Evolutionary conservation across 1,140 invertebrate genomes (phyloP), one percentile per base, ranked within the genome.

Genomic region (Rhopalosiphum maidis): DNA sequence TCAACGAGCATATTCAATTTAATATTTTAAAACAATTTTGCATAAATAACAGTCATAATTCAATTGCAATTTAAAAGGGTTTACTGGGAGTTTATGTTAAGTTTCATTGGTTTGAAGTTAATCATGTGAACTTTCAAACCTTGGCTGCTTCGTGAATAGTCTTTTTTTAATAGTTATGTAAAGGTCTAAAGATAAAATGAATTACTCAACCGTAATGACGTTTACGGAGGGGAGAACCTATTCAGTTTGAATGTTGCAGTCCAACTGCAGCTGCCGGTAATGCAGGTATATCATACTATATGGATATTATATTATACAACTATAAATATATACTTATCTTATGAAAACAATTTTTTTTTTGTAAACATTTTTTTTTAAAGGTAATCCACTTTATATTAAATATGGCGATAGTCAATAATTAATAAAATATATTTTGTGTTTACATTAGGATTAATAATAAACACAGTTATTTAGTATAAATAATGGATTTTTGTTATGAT

Each of bases 101-200:
- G 22, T 83, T 83, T 23, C 77, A 23, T 41, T 83, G 37, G 37
- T 85, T 83, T 83, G 8, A 37, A 83, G 37, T 37, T 37, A 22
- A 37, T 83, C 35, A 23, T 83, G 82, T 83, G 9, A 18, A 83
- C 22, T 23, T 41, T 77, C 60, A 77, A 77, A 77, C 60, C 82
- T 85, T 43, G 15, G 22, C n/a, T 37, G 35, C 48, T 89, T 54
- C n/a, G 18, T 30, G 30, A 15, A 89, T 89, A 87, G 8, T 1
- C n/a, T 15, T 54, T 54, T 88, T 55, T 55, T 25, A 25, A 35
- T 41, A 55, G 35, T 55, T 89, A 55, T 18, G 35, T 37, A 89
- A 89, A 55, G 88, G 22, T 89, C 25, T 18, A 54, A 89, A 21
- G 48, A 89, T 55, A 41, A 89, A 89, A 55, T 55, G 9, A 89